Evolutionary conservation across 2,113 vertebrate genomes (phyloP).

Genomic region (Calidris pugnax): DNA sequence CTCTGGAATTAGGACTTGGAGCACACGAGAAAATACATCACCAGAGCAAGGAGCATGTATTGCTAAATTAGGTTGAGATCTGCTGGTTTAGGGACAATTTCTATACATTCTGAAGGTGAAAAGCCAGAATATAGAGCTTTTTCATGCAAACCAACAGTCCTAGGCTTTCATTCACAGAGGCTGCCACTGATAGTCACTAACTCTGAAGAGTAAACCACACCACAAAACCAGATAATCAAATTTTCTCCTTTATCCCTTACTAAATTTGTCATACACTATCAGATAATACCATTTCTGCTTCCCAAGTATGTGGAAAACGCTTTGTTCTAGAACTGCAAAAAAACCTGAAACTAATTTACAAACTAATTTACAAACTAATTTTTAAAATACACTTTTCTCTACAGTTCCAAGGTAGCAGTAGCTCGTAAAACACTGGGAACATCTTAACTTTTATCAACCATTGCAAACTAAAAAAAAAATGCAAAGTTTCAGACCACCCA

Average conservation of each 20-base stretch:
- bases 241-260: neutral
- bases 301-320: neutral
- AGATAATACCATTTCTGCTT: neutral
- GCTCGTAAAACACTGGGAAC: neutral
- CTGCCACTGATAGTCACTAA: neutral
- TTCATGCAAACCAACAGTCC: neutral
- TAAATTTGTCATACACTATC: neutral
- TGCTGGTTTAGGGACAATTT: neutral
- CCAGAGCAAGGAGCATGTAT: neutral
- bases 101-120: neutral
- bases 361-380: neutral
- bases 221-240: neutral
- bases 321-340: neutral
- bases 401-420: neutral
- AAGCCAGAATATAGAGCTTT: neutral
- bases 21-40: neutral
- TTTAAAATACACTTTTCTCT: neutral
- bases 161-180: neutral
- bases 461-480: neutral
- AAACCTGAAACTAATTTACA: neutral
- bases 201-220: neutral
- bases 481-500: constrained; percentile 19
- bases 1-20: neutral
- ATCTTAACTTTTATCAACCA: constrained; percentile 13
- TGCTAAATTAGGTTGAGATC: neutral